A percentile compares a stretch with the other conserved stretches of the same genome.
phyloP scores from a whole-genome alignment of 2,888 invertebrate species.

The Pycnomerus fuliginosus region DNA sequence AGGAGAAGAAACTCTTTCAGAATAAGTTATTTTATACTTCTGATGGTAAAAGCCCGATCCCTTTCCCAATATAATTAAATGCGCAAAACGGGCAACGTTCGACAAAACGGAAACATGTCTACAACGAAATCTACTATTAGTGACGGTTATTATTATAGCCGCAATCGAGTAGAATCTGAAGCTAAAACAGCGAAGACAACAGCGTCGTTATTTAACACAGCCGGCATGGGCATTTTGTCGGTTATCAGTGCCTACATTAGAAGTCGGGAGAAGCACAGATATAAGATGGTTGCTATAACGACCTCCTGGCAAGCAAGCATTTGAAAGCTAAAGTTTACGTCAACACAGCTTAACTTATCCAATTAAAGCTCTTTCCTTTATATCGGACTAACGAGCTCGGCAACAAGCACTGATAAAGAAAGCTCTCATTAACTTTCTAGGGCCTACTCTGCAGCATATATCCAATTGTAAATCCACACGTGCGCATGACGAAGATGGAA shows the following conservation, averaged over 20 bases:
- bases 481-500: conserved; percentile 21
- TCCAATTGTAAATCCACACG: conserved; percentile 29
- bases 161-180: too few species aligned
- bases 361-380: conserved; percentile 50
- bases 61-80: too few species aligned
- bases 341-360: conserved; percentile 50
- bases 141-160: too few species aligned
- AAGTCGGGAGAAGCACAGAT: conserved; percentile 23
- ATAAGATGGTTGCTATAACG: conserved; percentile 39
- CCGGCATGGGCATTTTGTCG: conserved; percentile 17
- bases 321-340: conserved; percentile 47
- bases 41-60: too few species aligned
- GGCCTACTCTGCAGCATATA: conserved; percentile 34
- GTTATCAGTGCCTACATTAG: conserved; percentile 18
- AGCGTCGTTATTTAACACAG: too few species aligned
- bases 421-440: conserved; percentile 42
- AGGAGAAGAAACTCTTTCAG: too few species aligned
- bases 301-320: conserved; percentile 36
- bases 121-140: too few species aligned
- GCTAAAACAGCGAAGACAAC: too few species aligned
- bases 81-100: too few species aligned
- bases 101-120: too few species aligned
- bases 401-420: conserved; percentile 48
- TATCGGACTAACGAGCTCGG: conserved; percentile 47
- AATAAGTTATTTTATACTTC: too few species aligned